Conservation (phyloP, 1,140 invertebrate species). For the Glossosoma conforme region DNA sequence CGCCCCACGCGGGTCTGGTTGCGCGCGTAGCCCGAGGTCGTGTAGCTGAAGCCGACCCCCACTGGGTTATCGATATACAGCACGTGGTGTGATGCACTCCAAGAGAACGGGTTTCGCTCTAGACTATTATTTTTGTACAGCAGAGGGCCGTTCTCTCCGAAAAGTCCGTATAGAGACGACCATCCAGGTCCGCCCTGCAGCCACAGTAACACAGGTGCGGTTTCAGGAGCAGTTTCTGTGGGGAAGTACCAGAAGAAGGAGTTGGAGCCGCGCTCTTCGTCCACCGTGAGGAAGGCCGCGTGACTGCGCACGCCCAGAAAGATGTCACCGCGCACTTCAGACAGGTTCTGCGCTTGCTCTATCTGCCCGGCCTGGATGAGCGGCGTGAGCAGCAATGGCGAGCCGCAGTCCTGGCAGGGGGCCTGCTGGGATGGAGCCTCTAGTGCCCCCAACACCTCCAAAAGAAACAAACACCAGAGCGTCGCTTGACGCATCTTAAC, state of each 20-base stretch:
- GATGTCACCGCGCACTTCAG: slow-evolving; percentile 37
- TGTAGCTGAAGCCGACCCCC: slow-evolving; percentile 75
- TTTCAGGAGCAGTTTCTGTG: slow-evolving; percentile 43
- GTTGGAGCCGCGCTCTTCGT: slow-evolving; percentile 61
- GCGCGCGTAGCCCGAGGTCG: slow-evolving; percentile 58
- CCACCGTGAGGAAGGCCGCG: slow-evolving; percentile 67
- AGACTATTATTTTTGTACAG: slow-evolving; percentile 51
- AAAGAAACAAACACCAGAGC: no score
- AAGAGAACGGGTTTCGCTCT: slow-evolving; percentile 60
- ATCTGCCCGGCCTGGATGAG: slow-evolving; percentile 53
- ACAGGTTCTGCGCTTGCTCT: slow-evolving; percentile 37
- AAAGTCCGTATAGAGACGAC: slow-evolving; percentile 74
- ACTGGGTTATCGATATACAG: slow-evolving; percentile 87
- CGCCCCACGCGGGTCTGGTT: slow-evolving; percentile 64
- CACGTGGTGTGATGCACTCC: slow-evolving; percentile 69
- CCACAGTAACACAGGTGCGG: slow-evolving; percentile 66
- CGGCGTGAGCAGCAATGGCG: slow-evolving; percentile 62
- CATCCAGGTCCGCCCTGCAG: slow-evolving; percentile 77
- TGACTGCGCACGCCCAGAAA: slow-evolving; percentile 44
- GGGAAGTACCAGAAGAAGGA: slow-evolving; percentile 79
- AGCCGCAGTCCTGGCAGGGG: slow-evolving; percentile 47
- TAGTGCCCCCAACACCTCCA: no score
- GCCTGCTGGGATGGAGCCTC: slow-evolving; percentile 32
- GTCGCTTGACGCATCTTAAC: no score
- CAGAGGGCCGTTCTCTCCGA: slow-evolving; percentile 78